Evolutionary conservation across 2,797 vertebrate genomes (phyloP), one percentile per base, ranked within the genome.

Genomic region (Halcyon badia): DNA sequence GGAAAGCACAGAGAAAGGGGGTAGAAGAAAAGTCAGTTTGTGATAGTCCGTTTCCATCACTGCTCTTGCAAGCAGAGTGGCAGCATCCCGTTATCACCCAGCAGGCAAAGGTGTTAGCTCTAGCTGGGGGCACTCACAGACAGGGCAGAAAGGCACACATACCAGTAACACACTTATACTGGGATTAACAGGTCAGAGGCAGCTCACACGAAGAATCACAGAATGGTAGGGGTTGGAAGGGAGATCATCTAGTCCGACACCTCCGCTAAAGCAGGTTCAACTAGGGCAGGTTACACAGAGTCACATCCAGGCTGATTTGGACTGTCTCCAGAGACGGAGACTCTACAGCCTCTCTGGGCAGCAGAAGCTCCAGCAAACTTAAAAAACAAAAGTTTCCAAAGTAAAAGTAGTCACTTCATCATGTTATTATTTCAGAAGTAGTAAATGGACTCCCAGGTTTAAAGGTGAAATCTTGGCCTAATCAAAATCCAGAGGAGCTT

Each of bases 101-200:
- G 35, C 14, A 73, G 28, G 41, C 25, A 41, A 64, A 85, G 6
- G 3, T 18, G 9, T n/a, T 46, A 12, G 8, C 10, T 60, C 49
- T 52, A 86, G 35, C 28, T 8, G 2, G 24, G 8, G 20, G 4
- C 25, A 17, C 69, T 78, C n/a, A 49, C 16, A 56, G 28, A 37
- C 14, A 68, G 1, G 10, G 9, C 17, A 56, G 33, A 49, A 75
- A 68, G 1, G 0, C 61, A 56, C 48, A 14, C 37, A 12, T 7
- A 9, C 24, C 46, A 4, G 0, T 13, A 44, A 31, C 3, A 6
- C 20, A 3, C 5, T 48, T 58, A 7, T 11, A 17, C 14, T 25
- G 49, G 28, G 37, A 49, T 37, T 33, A 90, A 49, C 0, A 0
- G 22, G 42, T 31, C 30, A 30, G 7, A 73, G 62, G 31, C 21